phyloP scores from a whole-genome alignment of 2,797 vertebrate genomes.

The Rhinatrema bivittatum region DNA sequence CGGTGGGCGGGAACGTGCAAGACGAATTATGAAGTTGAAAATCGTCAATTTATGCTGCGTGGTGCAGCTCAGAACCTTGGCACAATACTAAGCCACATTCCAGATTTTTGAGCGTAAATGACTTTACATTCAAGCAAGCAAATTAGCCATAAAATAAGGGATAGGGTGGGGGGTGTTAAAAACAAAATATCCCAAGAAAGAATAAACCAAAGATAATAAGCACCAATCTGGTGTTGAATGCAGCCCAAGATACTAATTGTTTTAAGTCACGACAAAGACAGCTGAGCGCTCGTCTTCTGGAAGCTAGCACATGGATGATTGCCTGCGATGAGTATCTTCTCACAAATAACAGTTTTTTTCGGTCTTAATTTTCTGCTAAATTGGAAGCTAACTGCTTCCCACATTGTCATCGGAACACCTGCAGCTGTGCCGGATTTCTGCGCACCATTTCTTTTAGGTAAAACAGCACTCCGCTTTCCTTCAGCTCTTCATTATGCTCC shows the following conservation, averaged over 20 bases:
- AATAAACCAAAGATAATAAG: constrained; percentile 75
- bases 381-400: constrained; percentile 82
- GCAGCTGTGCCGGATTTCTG: constrained; percentile 77
- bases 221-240: constrained; percentile 75
- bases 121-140: constrained; percentile 73
- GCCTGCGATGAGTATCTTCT: constrained; percentile 76
- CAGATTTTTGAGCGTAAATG: constrained; percentile 72
- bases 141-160: constrained; percentile 72
- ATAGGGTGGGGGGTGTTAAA: constrained; percentile 27
- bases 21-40: constrained; percentile 68
- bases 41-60: constrained; percentile 67
- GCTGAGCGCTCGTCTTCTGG: constrained; percentile 72
- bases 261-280: constrained; percentile 78
- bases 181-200: constrained; percentile 73
- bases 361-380: constrained; percentile 89
- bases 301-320: constrained; percentile 69
- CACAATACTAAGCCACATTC: constrained; percentile 56
- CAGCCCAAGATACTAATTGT: constrained; percentile 74
- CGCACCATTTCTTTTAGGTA: constrained; percentile 72
- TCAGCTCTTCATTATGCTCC: constrained; percentile 78
- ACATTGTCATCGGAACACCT: constrained; percentile 79
- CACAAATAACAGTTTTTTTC: constrained; percentile 89
- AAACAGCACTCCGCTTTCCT: constrained; percentile 72
- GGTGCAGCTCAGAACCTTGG: constrained; percentile 63
- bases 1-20: constrained; percentile 41